Percentiles rank a stretch among this genome's conserved stretches.
Evolutionary conservation across 2,113 vertebrate species (phyloP).

Genomic region (Tauraco erythrolophus): DNA sequence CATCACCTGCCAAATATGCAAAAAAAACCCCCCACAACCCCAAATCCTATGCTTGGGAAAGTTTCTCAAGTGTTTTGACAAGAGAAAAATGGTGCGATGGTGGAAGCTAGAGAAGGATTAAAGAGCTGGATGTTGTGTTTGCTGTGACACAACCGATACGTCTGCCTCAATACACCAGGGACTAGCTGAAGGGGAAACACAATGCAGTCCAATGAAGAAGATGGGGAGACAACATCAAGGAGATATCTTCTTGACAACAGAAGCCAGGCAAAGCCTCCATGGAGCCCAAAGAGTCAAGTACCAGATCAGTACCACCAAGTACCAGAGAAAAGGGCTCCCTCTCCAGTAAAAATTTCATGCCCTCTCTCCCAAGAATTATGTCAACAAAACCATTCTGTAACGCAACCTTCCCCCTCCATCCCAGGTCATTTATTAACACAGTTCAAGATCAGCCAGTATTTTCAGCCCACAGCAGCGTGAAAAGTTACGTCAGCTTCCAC

Average conservation of each 20-base stretch:
- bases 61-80: neutral
- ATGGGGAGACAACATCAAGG: neutral
- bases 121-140: neutral
- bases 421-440: slow-evolving; percentile 38
- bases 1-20: neutral
- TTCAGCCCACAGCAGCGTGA: neutral
- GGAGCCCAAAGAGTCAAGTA: no score
- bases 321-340: neutral
- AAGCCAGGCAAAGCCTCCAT: neutral
- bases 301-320: accelerated
- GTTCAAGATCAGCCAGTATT: neutral
- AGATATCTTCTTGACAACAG: neutral
- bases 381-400: neutral
- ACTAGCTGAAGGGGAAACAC: neutral
- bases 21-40: no score
- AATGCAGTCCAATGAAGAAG: neutral
- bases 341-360: accelerated
- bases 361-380: neutral
- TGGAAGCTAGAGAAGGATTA: neutral
- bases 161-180: accelerated
- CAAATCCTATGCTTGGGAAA: neutral
- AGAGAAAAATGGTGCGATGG: accelerated
- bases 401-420: neutral
- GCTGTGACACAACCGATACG: neutral
- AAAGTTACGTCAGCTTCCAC: neutral